A percentile compares a stretch with the other conserved stretches of the same genome.
These are phyloP conservation scores for Pseudopipra pipra DNA, from an alignment of 2,113 vertebrate genomes.

Conservation along the genomic window DNA sequence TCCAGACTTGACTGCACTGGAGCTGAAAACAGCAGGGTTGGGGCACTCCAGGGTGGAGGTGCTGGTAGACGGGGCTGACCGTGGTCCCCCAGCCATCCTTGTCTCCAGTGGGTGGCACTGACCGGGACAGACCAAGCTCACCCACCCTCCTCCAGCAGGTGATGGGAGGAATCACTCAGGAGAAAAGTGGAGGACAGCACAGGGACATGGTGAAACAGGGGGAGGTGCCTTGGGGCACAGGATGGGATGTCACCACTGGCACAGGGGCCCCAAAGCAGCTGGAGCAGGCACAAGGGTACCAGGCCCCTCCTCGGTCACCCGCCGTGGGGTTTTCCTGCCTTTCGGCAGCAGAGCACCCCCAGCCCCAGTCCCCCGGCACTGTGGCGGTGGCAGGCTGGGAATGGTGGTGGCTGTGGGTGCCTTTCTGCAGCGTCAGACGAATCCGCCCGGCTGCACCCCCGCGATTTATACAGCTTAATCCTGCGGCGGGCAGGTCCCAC, in stretches of 20 bases:
- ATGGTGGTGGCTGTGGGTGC: neutral
- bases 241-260: rapidly evolving
- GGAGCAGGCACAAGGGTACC: rapidly evolving
- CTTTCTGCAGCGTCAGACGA: slow-evolving; percentile 59
- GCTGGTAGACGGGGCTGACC: rapidly evolving
- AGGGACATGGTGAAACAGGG: rapidly evolving
- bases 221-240: neutral
- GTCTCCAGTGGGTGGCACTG: rapidly evolving
- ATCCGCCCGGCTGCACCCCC: neutral
- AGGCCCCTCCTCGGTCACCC: rapidly evolving
- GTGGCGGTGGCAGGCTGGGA: rapidly evolving
- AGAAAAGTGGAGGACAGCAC: rapidly evolving
- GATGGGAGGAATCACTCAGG: rapidly evolving
- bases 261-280: neutral
- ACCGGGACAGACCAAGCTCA: rapidly evolving
- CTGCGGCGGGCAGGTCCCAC: neutral
- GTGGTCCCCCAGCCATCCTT: rapidly evolving
- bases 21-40: neutral
- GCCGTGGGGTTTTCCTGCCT: rapidly evolving
- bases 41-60: rapidly evolving
- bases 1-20: neutral
- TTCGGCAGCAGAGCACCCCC: rapidly evolving
- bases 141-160: rapidly evolving
- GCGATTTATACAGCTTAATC: slow-evolving; percentile 35
- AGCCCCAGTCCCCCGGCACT: rapidly evolving